These are phyloP conservation scores for Anthoptus insignis DNA, from an alignment of 2,888 invertebrate species.

Conservation along the genomic window DNA sequence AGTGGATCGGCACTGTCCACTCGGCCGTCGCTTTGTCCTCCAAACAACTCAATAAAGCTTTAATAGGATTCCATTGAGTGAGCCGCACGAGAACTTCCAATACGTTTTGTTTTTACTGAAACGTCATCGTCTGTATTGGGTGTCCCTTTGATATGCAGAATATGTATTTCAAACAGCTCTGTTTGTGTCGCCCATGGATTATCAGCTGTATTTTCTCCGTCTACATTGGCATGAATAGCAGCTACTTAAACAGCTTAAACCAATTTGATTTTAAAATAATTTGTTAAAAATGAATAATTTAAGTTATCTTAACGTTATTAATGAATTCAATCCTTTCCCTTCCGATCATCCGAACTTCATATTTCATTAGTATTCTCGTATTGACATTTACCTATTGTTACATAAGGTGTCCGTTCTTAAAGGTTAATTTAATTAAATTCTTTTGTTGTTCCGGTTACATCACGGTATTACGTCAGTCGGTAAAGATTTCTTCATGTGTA, in stretches of 20 bases:
- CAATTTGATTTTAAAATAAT: background rate
- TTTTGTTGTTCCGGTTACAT: conserved; percentile 23
- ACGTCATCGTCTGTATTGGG: conserved; percentile 38
- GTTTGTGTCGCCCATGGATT: conserved; percentile 3
- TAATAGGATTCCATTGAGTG: conserved; percentile 79
- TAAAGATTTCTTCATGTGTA: conserved; percentile 1
- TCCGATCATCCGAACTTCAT: background rate
- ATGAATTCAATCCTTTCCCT: background rate
- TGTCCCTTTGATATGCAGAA: conserved; percentile 32
- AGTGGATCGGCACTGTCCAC: conserved; percentile 63
- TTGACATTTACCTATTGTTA: background rate
- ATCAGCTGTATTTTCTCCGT: conserved; percentile 8
- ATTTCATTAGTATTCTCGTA: background rate
- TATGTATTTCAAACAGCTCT: conserved; percentile 12
- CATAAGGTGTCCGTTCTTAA: conserved; percentile 13
- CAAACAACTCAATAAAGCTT: conserved; percentile 78
- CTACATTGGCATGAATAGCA: background rate
- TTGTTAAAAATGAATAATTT: too few species aligned
- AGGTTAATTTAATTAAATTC: conserved; percentile 17
- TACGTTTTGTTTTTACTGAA: conserved; percentile 55
- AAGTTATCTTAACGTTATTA: background rate
- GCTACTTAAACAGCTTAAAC: background rate
- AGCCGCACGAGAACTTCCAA: conserved; percentile 65
- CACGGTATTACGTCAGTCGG: conserved; percentile 8
- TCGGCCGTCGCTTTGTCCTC: conserved; percentile 63